Evolutionary conservation across 2,888 invertebrate species (phyloP), one percentile per base, ranked within the genome.

Genomic region (Caprella mutica): DNA sequence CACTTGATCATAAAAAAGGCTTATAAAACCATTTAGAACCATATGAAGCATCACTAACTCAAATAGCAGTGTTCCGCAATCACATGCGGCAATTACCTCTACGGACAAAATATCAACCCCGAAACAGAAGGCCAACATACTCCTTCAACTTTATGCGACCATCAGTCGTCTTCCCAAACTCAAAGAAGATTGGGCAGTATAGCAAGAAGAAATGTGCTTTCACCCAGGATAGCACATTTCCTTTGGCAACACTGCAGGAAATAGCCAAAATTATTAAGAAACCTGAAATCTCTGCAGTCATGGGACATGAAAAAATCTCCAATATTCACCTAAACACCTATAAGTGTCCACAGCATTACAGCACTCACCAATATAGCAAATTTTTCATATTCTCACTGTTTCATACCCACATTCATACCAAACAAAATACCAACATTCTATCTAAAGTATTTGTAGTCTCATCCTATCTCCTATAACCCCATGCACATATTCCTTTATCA

Each of bases 341-440:
- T 42, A 2, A 42, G 17, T 12, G 9, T n/a, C n/a, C n/a, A n/a
- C n/a, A 17, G 17, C n/a, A 42, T 42, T 9, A n/a, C 17, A 12
- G 42, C 42, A 12, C 42, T 12, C 17, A 42, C 42, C 8, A 42
- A n/a, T 19, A 42, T 42, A n/a, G 21, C 8, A n/a, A 42, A n/a
- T 9, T 42, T 17, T n/a, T 42, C 42, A 8, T n/a, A 12, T 17
- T 19, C n/a, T 8, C 42, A 42, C 38, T 52, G 23, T n/a, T 59
- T 55, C 62, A 67, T 68, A 51, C 68, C 68, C 5, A 33, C 50
- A 8, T 65, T 50, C 0, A 69, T 69, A 59, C 65, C 67, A 3
- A 65, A 61, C 21, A 69, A 69, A 61, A 51, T 55, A 12, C 55
- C 52, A 4, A 59, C 17, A 56, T 52, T 26, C 19, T 67, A n/a